Evolutionary conservation across 2,113 vertebrate species (phyloP).

Genomic region (Rhynchomys soricoides): DNA sequence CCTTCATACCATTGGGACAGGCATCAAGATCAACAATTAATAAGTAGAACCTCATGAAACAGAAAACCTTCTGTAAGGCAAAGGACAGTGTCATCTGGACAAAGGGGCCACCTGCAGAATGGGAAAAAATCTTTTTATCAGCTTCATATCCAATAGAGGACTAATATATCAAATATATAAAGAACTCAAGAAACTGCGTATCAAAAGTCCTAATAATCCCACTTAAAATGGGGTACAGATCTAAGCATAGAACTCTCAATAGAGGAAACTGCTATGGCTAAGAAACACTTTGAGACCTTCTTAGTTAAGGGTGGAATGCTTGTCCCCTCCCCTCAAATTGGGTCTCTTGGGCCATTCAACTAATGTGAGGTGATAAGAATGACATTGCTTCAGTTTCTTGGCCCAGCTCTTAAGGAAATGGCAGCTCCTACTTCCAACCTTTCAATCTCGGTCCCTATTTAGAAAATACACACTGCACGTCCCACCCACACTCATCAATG

Average conservation of each 20-base stretch:
- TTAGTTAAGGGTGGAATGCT: not conserved
- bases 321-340: not conserved
- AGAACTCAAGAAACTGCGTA: not conserved
- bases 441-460: not conserved
- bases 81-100: too few relatives aligned
- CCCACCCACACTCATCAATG: not conserved
- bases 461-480: not conserved
- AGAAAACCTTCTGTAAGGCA: not conserved
- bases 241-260: not conserved
- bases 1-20: not conserved
- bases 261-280: not conserved
- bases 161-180: not conserved
- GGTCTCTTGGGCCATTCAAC: not conserved
- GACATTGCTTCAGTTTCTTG: fast-evolving
- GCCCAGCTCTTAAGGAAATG: not conserved
- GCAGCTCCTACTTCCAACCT: not conserved
- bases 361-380: fast-evolving
- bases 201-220: not conserved
- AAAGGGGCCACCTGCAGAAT: not conserved
- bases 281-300: not conserved
- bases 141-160: not conserved
- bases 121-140: not conserved
- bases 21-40: not conserved
- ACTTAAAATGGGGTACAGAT: not conserved
- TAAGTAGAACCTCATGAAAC: not conserved